Evolutionary conservation across 2,797 vertebrate genomes (phyloP).

Genomic region (Zalophus californianus): DNA sequence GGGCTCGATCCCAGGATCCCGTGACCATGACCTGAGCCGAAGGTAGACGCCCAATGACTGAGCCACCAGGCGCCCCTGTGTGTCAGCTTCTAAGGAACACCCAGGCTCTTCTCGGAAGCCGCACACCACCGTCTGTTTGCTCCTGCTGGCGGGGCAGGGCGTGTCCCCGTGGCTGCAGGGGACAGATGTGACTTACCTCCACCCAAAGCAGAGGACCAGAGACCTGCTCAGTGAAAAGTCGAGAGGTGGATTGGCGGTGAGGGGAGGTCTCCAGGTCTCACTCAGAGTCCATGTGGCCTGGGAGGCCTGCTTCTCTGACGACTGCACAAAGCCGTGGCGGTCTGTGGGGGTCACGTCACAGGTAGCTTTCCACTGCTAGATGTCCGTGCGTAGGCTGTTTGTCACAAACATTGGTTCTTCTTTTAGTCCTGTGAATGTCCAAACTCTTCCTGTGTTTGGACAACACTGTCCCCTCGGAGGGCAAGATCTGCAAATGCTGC

Average conservation of each 20-base stretch:
- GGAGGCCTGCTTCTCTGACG: neutral
- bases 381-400: neutral
- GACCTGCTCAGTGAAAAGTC: neutral
- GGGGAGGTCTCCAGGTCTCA: neutral
- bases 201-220: neutral
- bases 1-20: too few relatives aligned
- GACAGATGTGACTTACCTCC: neutral
- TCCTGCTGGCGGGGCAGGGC: neutral
- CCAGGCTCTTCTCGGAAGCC: neutral
- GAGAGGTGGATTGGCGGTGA: neutral
- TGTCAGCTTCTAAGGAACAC: too few relatives aligned
- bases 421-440: neutral
- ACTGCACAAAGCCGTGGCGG: neutral
- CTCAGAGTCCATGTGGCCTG: neutral
- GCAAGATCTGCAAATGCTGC: neutral
- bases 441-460: neutral
- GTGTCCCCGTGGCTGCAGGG: neutral
- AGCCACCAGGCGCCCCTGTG: too few relatives aligned
- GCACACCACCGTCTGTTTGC: too few relatives aligned
- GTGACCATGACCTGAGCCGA: too few relatives aligned
- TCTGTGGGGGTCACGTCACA: neutral
- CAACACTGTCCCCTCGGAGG: neutral
- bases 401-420: neutral
- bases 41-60: too few relatives aligned
- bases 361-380: neutral